Evolutionary conservation across 2,797 vertebrate genomes (phyloP).

Genomic region (Linurgus olivaceus): DNA sequence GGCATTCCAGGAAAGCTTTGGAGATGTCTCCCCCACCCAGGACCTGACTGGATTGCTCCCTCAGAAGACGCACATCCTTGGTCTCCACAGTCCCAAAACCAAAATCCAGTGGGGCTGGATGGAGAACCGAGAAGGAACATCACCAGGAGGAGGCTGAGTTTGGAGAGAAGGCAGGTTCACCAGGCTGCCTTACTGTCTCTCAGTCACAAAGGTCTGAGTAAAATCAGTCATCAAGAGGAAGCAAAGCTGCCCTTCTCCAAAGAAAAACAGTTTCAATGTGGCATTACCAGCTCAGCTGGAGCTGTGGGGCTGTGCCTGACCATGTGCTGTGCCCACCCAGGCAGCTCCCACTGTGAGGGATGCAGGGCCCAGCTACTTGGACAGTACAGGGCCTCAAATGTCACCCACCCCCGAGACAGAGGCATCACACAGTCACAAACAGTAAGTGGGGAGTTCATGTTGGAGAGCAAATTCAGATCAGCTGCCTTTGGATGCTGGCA

Average conservation of each 20-base stretch:
- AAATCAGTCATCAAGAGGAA: background rate
- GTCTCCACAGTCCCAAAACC: background rate
- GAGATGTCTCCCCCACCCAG: background rate
- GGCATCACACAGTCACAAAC: background rate
- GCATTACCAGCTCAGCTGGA: background rate
- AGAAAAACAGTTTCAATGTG: background rate
- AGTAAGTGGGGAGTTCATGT: background rate
- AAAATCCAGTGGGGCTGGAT: background rate
- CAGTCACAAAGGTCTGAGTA: background rate
- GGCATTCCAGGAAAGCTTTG: background rate
- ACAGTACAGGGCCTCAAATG: background rate
- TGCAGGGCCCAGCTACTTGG: background rate
- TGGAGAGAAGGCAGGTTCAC: background rate
- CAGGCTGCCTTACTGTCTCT: background rate
- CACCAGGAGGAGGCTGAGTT: fast-evolving
- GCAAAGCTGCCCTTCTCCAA: background rate
- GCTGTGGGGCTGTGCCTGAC: background rate
- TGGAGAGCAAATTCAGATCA: background rate
- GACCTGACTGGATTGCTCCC: background rate
- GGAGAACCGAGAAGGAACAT: background rate
- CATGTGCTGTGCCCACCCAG: fast-evolving
- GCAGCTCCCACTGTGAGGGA: background rate
- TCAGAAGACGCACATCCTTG: background rate
- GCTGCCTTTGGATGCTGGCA: background rate
- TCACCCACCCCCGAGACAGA: background rate